Conservation (phyloP, 35 echinoderm and acorn worm species). For the Apostichopus japonicus region DNA sequence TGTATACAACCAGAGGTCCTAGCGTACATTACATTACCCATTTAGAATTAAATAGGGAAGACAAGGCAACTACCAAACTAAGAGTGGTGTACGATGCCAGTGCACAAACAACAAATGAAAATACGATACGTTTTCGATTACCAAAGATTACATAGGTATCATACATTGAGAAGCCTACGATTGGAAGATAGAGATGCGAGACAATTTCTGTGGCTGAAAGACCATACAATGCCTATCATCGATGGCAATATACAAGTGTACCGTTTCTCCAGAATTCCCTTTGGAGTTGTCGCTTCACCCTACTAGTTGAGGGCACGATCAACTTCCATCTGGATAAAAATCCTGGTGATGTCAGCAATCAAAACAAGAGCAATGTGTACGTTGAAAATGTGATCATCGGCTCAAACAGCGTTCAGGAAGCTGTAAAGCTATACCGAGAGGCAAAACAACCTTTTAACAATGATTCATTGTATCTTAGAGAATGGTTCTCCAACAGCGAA, state of each 20-base stretch:
- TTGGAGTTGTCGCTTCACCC: constrained; percentile 12
- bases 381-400: constrained; percentile 30
- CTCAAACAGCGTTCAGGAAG: constrained; percentile 7
- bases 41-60: neutral
- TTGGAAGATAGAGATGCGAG: constrained; percentile 1
- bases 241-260: constrained; percentile 10
- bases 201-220: constrained; percentile 12
- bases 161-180: constrained; percentile 23
- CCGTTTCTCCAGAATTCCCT: constrained; percentile 6
- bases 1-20: neutral
- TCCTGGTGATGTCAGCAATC: neutral
- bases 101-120: neutral
- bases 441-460: neutral
- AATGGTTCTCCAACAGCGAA: constrained; percentile 23
- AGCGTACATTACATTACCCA: neutral
- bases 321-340: constrained; percentile 4
- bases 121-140: neutral
- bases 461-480: constrained; percentile 20
- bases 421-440: neutral
- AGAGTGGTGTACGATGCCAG: constrained; percentile 1
- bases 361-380: constrained; percentile 21
- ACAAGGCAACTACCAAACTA: too few relatives aligned
- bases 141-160: too few relatives aligned
- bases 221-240: neutral
- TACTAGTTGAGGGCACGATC: neutral